Evolutionary conservation across 2,888 invertebrate genomes (phyloP).

Genomic region (Atethmia centrago): DNA sequence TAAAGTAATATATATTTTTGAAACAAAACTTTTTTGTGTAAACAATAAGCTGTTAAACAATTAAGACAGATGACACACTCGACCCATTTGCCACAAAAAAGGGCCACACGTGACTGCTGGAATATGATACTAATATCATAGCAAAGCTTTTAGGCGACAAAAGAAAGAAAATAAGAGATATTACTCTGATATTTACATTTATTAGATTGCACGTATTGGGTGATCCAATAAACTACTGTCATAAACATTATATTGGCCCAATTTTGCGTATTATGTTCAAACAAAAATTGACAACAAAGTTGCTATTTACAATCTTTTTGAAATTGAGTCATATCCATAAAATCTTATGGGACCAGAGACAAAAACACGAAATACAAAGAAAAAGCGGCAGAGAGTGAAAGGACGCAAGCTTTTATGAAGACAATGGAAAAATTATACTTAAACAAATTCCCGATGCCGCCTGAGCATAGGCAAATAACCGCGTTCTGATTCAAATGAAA

Average conservation of each 20-base stretch:
- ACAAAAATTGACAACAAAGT: conserved; percentile 15
- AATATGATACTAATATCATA: conserved; percentile 80
- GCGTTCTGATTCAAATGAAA: conserved; percentile 62
- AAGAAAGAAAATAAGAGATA: conserved; percentile 55
- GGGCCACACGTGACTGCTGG: conserved; percentile 78
- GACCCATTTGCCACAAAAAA: conserved; percentile 79
- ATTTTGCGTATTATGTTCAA: conserved; percentile 16
- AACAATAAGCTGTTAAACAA: conserved; percentile 83
- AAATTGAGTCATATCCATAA: conserved; percentile 65
- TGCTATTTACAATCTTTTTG: not conserved
- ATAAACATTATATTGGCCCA: conserved; percentile 35
- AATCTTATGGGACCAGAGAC: conserved; percentile 66
- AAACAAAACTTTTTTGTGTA: conserved; percentile 66
- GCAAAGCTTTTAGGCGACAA: conserved; percentile 67
- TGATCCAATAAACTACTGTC: conserved; percentile 31
- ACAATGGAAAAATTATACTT: conserved; percentile 83
- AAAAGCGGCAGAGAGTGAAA: conserved; percentile 76
- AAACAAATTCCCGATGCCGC: conserved; percentile 74
- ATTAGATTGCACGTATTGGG: conserved; percentile 5
- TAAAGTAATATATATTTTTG: conserved; percentile 59
- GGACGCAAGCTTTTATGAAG: conserved; percentile 73
- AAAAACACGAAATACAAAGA: conserved; percentile 73
- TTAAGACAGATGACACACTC: conserved; percentile 83
- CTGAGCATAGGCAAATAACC: conserved; percentile 71
- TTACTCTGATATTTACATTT: conserved; percentile 35